These are phyloP conservation scores for Apodemus speciosus DNA, from an alignment of 2,113 vertebrate species.

Conservation along the genomic window DNA sequence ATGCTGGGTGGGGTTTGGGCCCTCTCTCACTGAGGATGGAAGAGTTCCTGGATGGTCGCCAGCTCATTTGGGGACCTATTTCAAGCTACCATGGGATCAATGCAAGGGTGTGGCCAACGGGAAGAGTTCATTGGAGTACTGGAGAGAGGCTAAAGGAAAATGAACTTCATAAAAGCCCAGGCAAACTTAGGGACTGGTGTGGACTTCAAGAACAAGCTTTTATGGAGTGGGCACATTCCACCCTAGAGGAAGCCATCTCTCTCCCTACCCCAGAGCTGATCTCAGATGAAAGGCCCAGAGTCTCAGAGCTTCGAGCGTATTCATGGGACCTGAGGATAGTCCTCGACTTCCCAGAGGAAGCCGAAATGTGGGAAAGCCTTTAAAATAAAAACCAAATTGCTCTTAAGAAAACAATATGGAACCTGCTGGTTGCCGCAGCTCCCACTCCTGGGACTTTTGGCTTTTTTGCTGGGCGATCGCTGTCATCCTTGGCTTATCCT, in stretches of 20 bases:
- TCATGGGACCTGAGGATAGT: accelerated
- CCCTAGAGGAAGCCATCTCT: accelerated
- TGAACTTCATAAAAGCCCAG: background rate
- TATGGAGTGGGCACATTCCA: background rate
- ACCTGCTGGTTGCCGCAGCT: accelerated
- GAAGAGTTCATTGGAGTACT: accelerated
- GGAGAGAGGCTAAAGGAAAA: background rate
- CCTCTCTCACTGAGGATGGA: background rate
- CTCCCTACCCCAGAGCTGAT: background rate
- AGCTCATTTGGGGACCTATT: background rate
- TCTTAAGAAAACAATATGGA: background rate
- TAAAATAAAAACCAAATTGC: background rate
- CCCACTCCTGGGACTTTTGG: accelerated
- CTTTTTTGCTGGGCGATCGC: background rate
- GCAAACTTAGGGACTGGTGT: background rate
- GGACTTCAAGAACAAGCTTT: background rate
- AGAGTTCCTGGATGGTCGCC: background rate
- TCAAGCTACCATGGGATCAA: background rate
- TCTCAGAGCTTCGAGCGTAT: accelerated
- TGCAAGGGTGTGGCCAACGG: background rate
- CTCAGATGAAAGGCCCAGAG: accelerated
- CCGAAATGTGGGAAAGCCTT: background rate
- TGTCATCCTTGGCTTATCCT: background rate
- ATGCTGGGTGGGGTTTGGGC: background rate
- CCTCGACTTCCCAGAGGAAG: background rate